phyloP scores from a whole-genome alignment of 1,140 invertebrate species.

The Drosophila baimaii region DNA sequence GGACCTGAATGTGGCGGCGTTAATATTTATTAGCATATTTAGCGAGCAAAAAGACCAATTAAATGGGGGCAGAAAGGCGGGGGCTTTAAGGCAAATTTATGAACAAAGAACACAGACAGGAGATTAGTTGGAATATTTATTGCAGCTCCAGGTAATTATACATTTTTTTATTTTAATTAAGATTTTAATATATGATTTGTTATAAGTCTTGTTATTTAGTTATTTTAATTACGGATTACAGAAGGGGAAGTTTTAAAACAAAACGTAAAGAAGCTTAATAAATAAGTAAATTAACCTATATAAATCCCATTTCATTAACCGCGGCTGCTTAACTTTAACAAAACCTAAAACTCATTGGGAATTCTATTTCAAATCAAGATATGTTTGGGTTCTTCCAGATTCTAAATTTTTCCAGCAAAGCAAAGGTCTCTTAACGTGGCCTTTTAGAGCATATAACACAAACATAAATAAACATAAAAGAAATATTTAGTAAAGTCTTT shows the following conservation, averaged over 20 bases:
- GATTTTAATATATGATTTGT: not conserved
- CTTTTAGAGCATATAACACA: not conserved
- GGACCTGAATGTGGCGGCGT: conserved; percentile 4
- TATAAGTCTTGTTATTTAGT: not conserved
- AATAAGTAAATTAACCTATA: not conserved
- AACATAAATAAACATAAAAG: not conserved
- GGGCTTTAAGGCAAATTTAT: not conserved
- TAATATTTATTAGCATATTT: conserved; percentile 47
- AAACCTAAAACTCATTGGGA: no score
- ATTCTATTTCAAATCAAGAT: no score
- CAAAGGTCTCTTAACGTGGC: no score
- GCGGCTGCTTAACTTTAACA: no score
- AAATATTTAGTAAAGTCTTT: not conserved
- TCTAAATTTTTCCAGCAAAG: no score
- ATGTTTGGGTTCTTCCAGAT: no score
- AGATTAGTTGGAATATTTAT: not conserved
- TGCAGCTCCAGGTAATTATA: not conserved
- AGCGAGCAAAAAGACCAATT: conserved; percentile 29
- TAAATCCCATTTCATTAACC: not conserved
- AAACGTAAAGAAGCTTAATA: not conserved
- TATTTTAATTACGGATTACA: no score
- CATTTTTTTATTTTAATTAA: conserved; percentile 1
- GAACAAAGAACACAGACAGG: not conserved
- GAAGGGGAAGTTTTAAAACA: no score
- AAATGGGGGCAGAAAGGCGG: not conserved